Evolutionary conservation across 2,797 vertebrate genomes (phyloP).

Genomic region (Neosalanx taihuensis): DNA sequence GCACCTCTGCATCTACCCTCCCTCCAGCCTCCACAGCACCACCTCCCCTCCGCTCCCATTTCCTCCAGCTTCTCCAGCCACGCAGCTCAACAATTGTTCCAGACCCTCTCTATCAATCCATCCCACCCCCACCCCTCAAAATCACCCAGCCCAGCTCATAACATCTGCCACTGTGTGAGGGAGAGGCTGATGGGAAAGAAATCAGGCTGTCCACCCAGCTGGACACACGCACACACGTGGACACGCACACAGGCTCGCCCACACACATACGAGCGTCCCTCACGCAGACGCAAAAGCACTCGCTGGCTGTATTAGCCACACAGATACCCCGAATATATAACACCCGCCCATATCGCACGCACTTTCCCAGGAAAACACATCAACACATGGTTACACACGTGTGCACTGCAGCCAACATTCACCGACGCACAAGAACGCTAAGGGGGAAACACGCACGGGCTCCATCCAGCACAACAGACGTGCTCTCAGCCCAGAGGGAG

Average conservation of each 20-base stretch:
- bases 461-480: background rate
- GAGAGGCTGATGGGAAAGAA: conserved; percentile 21
- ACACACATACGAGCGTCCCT: background rate
- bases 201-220: conserved; percentile 23
- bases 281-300: background rate
- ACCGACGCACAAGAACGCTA: background rate
- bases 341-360: conserved; percentile 3
- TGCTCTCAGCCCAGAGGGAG: background rate
- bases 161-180: background rate
- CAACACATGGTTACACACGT: background rate
- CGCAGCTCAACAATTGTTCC: too few relatives aligned
- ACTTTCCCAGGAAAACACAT: background rate
- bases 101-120: too few relatives aligned
- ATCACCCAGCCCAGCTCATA: too few relatives aligned
- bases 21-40: background rate
- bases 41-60: background rate
- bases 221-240: background rate
- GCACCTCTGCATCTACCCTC: background rate
- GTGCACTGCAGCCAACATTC: background rate
- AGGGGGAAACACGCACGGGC: too few relatives aligned
- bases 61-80: too few relatives aligned
- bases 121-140: too few relatives aligned
- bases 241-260: background rate
- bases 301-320: background rate
- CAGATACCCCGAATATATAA: background rate